These are phyloP conservation scores for Helicoverpa assulta DNA, from an alignment of 2,888 invertebrate species.

Conservation along the genomic window DNA sequence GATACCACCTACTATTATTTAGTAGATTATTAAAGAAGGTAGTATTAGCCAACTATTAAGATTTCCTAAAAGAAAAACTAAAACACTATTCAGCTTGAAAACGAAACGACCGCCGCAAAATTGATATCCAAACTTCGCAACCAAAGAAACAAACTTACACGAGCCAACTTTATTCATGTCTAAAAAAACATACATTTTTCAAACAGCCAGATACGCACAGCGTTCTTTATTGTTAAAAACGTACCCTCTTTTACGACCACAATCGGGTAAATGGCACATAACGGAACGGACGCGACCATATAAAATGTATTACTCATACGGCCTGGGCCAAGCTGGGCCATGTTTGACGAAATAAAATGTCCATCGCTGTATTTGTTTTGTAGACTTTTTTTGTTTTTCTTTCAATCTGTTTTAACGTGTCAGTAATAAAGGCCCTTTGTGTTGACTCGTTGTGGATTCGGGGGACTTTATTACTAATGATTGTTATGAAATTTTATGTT, in stretches of 20 bases:
- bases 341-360: conserved; percentile 16
- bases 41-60: not conserved
- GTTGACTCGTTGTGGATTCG: not conserved
- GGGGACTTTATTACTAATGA: too few species aligned
- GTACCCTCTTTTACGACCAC: conserved; percentile 63
- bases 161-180: conserved; percentile 49
- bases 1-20: not conserved
- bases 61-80: not conserved
- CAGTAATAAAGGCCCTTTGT: not conserved
- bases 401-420: not conserved
- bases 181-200: conserved; percentile 43
- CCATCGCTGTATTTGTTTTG: conserved; percentile 26
- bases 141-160: conserved; percentile 8
- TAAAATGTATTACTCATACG: conserved; percentile 61
- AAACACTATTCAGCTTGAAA: not conserved
- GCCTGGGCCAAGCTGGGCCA: conserved; percentile 13
- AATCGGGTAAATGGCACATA: conserved; percentile 61
- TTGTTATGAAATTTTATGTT: too few species aligned
- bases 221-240: conserved; percentile 62
- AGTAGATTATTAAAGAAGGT: too few species aligned
- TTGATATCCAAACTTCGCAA: not conserved
- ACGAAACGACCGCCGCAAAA: not conserved
- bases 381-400: not conserved
- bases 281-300: conserved; percentile 56
- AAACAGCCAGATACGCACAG: conserved; percentile 37